Percentiles rank a stretch among this genome's conserved stretches.
Evolutionary conservation across 2,888 invertebrate species (phyloP).

Genomic region (Conus canariensis): DNA sequence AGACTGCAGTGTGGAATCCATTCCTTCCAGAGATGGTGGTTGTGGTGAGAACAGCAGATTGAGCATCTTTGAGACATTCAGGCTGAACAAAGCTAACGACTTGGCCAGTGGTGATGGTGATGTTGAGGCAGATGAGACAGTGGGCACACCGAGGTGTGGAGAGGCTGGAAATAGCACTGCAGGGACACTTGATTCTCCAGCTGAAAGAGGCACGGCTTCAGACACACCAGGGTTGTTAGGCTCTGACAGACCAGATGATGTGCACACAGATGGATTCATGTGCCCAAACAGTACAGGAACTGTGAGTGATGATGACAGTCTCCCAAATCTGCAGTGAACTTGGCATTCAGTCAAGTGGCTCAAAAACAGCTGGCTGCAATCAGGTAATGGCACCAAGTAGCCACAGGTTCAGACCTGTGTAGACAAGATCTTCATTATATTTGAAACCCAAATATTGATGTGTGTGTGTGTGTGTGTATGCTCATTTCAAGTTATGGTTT

Average conservation of each 20-base stretch:
- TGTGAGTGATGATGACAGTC: background rate
- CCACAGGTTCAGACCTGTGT: background rate
- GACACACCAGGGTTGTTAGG: background rate
- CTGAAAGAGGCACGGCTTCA: background rate
- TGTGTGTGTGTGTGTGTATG: too few relatives aligned
- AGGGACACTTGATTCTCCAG: background rate
- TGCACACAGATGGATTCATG: background rate
- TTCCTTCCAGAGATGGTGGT: background rate
- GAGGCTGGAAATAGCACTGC: background rate
- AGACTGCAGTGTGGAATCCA: background rate
- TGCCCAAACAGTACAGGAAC: background rate
- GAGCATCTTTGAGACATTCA: background rate
- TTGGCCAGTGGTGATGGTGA: too few relatives aligned
- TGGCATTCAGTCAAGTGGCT: background rate
- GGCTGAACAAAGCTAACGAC: background rate
- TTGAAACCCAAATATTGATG: background rate
- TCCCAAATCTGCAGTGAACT: background rate
- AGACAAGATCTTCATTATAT: background rate
- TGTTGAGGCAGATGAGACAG: background rate
- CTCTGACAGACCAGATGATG: background rate
- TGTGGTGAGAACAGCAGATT: background rate
- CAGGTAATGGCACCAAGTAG: too few relatives aligned
- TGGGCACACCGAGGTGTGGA: background rate
- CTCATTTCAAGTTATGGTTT: too few relatives aligned
- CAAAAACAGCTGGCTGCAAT: too few relatives aligned